Evolutionary conservation across 2,888 invertebrate genomes (phyloP).

Genomic region (Ceramica pisi): DNA sequence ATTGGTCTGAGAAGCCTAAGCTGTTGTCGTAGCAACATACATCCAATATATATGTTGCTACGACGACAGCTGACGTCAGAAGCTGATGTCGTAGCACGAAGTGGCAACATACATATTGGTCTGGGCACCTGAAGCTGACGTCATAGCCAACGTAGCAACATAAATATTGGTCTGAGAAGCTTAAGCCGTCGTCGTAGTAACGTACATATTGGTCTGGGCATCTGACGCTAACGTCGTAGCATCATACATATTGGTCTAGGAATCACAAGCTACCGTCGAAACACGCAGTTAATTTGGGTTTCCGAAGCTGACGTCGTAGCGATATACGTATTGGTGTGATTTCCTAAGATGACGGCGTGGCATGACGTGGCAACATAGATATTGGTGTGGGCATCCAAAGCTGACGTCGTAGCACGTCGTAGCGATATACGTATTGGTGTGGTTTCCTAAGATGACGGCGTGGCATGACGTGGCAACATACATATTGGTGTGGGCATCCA

Average conservation of each 20-base stretch:
- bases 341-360: too few species aligned
- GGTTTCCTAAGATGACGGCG: neutral
- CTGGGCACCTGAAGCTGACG: too few species aligned
- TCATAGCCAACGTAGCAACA: neutral
- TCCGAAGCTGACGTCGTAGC: neutral
- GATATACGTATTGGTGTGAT: neutral
- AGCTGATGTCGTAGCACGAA: neutral
- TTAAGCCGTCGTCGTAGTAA: neutral
- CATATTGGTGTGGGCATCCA: neutral
- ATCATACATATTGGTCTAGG: neutral
- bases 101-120: neutral
- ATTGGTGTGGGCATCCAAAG: neutral
- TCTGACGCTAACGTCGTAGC: neutral
- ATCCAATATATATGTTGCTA: neutral
- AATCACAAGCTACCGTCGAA: neutral
- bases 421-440: neutral
- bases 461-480: too few species aligned
- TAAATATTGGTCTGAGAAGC: neutral
- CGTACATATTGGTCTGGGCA: neutral
- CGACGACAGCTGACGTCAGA: neutral
- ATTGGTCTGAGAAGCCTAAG: too few species aligned
- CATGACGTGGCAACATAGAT: too few species aligned
- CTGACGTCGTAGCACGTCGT: neutral
- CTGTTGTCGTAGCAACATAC: neutral
- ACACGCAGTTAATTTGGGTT: neutral